Conservation (phyloP, 2,797 vertebrate genomes). For the Hyperoplus immaculatus region DNA sequence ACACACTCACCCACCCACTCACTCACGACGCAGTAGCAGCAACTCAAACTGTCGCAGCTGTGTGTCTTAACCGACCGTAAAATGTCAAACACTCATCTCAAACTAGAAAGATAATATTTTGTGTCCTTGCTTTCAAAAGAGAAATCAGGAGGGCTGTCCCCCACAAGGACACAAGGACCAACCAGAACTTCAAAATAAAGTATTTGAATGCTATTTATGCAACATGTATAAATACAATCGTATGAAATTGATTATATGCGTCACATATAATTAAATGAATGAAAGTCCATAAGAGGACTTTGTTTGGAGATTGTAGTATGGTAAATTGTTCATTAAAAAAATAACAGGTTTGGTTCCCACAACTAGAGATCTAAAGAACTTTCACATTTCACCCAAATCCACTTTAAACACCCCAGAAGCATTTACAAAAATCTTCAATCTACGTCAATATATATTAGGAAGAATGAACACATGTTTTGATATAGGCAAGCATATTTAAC, state of each 20-base stretch:
- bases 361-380: background rate
- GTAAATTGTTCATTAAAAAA: background rate
- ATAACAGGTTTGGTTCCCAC: background rate
- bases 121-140: slow-evolving; percentile 13
- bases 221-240: background rate
- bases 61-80: slow-evolving; percentile 1
- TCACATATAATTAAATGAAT: background rate
- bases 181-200: background rate
- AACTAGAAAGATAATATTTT: background rate
- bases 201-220: background rate
- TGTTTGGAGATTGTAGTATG: background rate
- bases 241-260: background rate
- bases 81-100: slow-evolving; percentile 17
- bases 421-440: background rate
- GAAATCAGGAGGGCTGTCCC: background rate
- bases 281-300: background rate
- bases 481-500: slow-evolving; percentile 35
- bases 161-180: background rate
- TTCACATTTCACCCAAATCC: background rate
- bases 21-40: background rate
- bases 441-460: slow-evolving; percentile 6
- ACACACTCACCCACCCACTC: background rate
- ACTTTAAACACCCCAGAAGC: background rate
- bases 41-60: slow-evolving; percentile 5
- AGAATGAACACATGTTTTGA: slow-evolving; percentile 15